Evolutionary conservation across 1,140 invertebrate genomes (phyloP).

Genomic region (Drosophila yakuba): DNA sequence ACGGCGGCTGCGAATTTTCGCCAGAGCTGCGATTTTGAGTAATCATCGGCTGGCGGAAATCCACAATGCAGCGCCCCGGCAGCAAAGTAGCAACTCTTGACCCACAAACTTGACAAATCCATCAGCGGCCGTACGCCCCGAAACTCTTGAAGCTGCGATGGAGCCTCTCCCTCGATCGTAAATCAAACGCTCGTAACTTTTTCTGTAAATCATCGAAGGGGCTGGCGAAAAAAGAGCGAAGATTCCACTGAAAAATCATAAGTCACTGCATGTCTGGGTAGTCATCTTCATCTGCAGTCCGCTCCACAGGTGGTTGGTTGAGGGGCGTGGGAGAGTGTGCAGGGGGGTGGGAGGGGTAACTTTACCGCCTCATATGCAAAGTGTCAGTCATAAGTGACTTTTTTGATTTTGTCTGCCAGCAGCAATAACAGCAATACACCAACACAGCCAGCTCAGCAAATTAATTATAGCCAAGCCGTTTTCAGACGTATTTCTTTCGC

Average conservation of each 20-base stretch:
- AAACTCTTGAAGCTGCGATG: slow-evolving; percentile 18
- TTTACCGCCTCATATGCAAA: slow-evolving; percentile 71
- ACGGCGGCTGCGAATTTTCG: slow-evolving; percentile 21
- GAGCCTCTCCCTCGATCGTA: slow-evolving; percentile 59
- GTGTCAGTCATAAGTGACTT: slow-evolving; percentile 82
- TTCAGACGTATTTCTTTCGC: slow-evolving; percentile 59
- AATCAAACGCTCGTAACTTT: slow-evolving; percentile 81
- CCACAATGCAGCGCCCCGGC: slow-evolving; percentile 43
- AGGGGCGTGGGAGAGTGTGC: not conserved
- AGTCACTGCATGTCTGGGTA: slow-evolving; percentile 80
- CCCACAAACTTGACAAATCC: slow-evolving; percentile 81
- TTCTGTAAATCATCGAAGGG: slow-evolving; percentile 62
- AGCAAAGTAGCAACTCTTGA: slow-evolving; percentile 54
- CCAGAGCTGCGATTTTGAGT: slow-evolving; percentile 75
- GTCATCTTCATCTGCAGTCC: slow-evolving; percentile 62
- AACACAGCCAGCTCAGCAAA: slow-evolving; percentile 58
- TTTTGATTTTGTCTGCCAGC: slow-evolving; percentile 77
- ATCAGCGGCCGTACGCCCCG: slow-evolving; percentile 66
- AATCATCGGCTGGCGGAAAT: slow-evolving; percentile 75
- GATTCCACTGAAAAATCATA: slow-evolving; percentile 74
- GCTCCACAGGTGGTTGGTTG: slow-evolving; percentile 15
- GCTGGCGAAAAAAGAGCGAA: not conserved
- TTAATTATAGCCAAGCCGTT: slow-evolving; percentile 78
- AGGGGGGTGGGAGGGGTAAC: slow-evolving; percentile 4
- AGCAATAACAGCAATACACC: slow-evolving; percentile 48